Base-by-base conservation (phyloP, 2,888 invertebrate species). In the Nudaria mundana region DNA sequence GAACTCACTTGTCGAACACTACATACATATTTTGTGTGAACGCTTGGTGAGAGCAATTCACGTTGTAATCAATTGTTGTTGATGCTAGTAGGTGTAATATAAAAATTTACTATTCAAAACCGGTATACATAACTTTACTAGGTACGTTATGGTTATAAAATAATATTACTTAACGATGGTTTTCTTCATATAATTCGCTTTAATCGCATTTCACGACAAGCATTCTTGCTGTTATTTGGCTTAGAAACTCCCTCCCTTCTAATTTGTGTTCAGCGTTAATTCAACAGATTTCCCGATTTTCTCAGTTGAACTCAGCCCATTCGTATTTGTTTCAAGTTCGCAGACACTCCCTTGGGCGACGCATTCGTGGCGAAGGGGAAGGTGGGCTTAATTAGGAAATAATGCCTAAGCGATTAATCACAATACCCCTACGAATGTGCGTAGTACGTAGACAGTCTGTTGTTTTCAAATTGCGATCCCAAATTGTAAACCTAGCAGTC, bases 301-400 rank as follows among this genome's bases (percentile, higher is more conserved):
- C 76, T 71, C 68, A 42, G 57, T 66, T 68, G 59, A 61, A 62
- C 56, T 60, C 56, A 40, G 53, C 66, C 69, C 66, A 72, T 74
- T 75, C 71, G 70, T 74, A 71, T 77, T 79, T 76, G 73, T 76
- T 76, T 66, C 73, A 75, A 76, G 71, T 76, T 76, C 52, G 53
- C 61, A 66, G 69, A 59, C 67, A 53, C 56, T 72, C 80, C 84
- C 81, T 58, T 64, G 58, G 70, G 80, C 77, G 62, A 66, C 66
- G 71, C 66, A 67, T 71, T 66, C 52, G 57, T 63, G 56, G 54
- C 63, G n/a, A 59, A 75, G 82, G 84, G 80, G 81, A 79, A 81
- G 77, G 80, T 81, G 73, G 70, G 79, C 79, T 85, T 86, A 87
- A 87, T 88, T 87, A 81, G 86, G 78, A 84, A 88, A 83, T 87